Evolutionary conservation across 2,888 invertebrate genomes (phyloP).

Genomic region (Ochropleura leucogaster): DNA sequence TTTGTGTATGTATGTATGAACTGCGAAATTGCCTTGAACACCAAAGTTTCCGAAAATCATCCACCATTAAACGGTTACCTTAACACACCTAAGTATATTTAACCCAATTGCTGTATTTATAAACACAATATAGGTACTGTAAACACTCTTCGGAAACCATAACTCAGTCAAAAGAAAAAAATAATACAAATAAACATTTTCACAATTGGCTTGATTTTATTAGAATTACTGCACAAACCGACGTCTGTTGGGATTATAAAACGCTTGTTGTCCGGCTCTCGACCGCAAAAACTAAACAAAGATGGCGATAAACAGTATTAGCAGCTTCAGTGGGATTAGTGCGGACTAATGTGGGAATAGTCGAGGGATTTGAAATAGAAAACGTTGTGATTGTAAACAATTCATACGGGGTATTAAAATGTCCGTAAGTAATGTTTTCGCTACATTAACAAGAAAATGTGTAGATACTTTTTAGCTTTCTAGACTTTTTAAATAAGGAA

Average conservation of each 20-base stretch:
- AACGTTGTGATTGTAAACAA: slow-evolving; percentile 22
- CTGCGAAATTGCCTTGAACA: too few relatives aligned
- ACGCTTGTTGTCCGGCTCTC: slow-evolving; percentile 20
- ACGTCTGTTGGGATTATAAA: slow-evolving; percentile 45
- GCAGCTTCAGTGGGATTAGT: slow-evolving; percentile 48
- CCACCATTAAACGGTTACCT: too few relatives aligned
- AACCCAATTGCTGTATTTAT: too few relatives aligned
- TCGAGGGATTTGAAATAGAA: slow-evolving; percentile 27
- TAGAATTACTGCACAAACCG: slow-evolving; percentile 28
- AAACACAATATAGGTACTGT: too few relatives aligned
- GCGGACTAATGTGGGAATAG: slow-evolving; percentile 41
- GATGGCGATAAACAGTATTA: slow-evolving; percentile 50
- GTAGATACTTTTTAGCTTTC: background rate
- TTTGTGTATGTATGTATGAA: too few relatives aligned
- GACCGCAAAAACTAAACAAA: slow-evolving; percentile 50
- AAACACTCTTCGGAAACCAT: background rate
- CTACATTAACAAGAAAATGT: background rate
- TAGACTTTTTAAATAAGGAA: background rate
- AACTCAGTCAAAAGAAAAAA: background rate
- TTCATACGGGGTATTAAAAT: background rate
- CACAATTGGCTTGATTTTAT: slow-evolving; percentile 27
- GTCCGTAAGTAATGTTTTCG: background rate
- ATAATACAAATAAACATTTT: slow-evolving; percentile 1
- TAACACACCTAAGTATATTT: background rate
- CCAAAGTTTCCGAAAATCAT: too few relatives aligned